Percentiles rank a stretch among this genome's conserved stretches.
Evolutionary conservation across 2,797 vertebrate species (phyloP).

Genomic region (Rhabdophis nuchalis): DNA sequence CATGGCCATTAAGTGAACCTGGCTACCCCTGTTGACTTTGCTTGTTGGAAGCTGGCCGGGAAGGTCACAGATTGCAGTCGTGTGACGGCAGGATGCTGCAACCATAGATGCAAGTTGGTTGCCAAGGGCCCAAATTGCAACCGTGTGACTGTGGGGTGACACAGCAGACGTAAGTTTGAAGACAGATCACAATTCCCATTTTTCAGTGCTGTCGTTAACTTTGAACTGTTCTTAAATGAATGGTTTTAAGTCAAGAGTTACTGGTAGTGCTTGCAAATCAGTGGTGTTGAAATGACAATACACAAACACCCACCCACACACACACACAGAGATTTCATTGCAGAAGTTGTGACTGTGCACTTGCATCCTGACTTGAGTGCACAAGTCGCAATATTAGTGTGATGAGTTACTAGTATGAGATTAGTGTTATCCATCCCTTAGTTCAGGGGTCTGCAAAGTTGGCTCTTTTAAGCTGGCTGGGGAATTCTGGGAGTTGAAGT

Average conservation of each 20-base stretch:
- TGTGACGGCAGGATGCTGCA: background rate
- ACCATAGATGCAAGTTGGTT: background rate
- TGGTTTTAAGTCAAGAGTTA: too few relatives aligned
- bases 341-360: background rate
- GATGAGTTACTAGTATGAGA: background rate
- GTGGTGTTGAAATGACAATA: background rate
- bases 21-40: background rate
- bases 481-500: too few relatives aligned
- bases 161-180: background rate
- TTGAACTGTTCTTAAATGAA: too few relatives aligned
- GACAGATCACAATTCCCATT: background rate
- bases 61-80: background rate
- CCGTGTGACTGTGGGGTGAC: background rate
- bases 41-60: background rate
- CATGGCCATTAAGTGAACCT: background rate
- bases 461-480: too few relatives aligned
- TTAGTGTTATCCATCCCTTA: too few relatives aligned
- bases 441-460: too few relatives aligned
- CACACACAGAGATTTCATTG: background rate
- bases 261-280: background rate
- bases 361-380: background rate
- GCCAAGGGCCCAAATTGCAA: background rate
- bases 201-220: background rate
- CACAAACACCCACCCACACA: background rate
- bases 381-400: background rate